phyloP scores from a whole-genome alignment of 1,140 invertebrate species.

The Sminthurinus signatus region DNA sequence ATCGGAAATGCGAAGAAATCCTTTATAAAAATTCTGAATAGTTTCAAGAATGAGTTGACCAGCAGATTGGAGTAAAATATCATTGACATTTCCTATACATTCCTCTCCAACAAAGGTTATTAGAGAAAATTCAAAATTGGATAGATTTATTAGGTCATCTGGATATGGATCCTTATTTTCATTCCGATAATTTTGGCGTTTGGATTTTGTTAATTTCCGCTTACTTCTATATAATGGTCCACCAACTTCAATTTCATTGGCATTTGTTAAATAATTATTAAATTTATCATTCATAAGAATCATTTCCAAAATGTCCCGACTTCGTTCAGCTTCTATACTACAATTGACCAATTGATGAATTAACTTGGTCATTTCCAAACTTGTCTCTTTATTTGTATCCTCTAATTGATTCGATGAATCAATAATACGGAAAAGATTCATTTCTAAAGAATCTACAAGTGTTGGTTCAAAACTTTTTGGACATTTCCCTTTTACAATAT shows the following conservation, averaged over 20 bases:
- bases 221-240: constrained; percentile 1
- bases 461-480: background rate
- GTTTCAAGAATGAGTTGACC: constrained; percentile 3
- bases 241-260: background rate
- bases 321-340: background rate
- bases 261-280: background rate
- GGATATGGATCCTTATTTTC: background rate
- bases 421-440: background rate
- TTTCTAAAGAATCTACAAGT: background rate
- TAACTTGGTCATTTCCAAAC: background rate
- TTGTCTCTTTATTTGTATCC: background rate
- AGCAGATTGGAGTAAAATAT: background rate
- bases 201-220: background rate
- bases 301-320: background rate
- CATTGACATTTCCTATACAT: background rate
- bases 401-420: background rate
- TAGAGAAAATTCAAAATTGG: background rate
- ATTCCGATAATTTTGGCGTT: background rate
- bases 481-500: constrained; percentile 1
- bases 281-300: background rate
- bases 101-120: background rate
- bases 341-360: constrained; percentile 5
- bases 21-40: no score
- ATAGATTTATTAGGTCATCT: background rate
- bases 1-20: background rate